Evolutionary conservation across 2,888 invertebrate genomes (phyloP), one percentile per base, ranked within the genome.

Genomic region (Limenitis camilla): DNA sequence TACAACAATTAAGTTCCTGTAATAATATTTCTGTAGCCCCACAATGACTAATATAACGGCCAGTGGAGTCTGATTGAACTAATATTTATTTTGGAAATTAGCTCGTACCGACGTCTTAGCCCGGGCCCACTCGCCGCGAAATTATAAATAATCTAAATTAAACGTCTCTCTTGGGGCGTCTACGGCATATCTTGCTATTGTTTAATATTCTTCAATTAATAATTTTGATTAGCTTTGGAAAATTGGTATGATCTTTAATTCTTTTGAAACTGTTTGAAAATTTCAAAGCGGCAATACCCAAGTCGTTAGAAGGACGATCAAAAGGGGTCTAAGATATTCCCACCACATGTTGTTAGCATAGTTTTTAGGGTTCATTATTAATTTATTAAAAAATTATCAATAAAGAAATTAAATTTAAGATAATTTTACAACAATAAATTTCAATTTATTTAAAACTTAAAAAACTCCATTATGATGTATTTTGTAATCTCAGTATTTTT

Each of bases 81-180:
- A 88, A 88, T 88, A 86, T 88, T 88, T 86, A 86, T 87, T 81
- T 81, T 83, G 74, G 72, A 86, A 86, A 87, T 87, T 86, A 86
- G 77, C 78, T 76, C 71, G 72, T 74, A 71, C 71, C 75, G 70
- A 65, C 72, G 69, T 71, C 72, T 69, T 67, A 69, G 69, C 65
- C 67, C 68, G 62, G 62, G 68, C 67, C 68, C 62, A 67, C 62
- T 60, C 62, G 58, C 60, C 56, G 62, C 61, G 55, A 63, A 65
- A 69, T 67, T 76, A 83, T 81, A 83, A 84, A 84, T 84, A 84
- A 81, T 81, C 75, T 71, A 76, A 83, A 83, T 83, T 76, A 72
- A 81, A 78, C 81, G 73, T 71, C 70, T 66, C 82, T 69, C 77
- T 1, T 52, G 74, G 71, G 78, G 62, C 50, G 41, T 47, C 55